Base-by-base conservation (phyloP, 2,888 invertebrate species). In the Troides oblongomaculatus region DNA sequence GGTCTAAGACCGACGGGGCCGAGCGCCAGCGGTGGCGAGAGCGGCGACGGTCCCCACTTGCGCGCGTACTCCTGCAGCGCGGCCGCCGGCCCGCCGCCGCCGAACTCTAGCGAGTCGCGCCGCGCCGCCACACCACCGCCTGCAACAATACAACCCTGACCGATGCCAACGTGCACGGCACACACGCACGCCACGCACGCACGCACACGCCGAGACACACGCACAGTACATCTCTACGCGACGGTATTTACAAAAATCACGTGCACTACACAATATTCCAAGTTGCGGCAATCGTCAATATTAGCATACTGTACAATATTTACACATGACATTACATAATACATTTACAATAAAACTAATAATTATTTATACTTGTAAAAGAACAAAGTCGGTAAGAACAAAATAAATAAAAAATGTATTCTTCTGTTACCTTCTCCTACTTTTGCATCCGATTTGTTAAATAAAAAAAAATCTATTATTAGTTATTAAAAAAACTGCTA, bases 21-120 rank as follows among this genome's bases (percentile, higher is more conserved):
- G 73, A 95, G 95, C 78, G 94, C 94, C 84, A 95, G 95, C 77
- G 97, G 97, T 77, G 97, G 97, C 74, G 97, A 96, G 80, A 92
- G 90, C 81, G 92, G 93, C 83, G 90, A 90, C 70, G 94, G 93
- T 8, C 94, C 93, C 87, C 94, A 94, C 87, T 94, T 94, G 85
- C 94, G 93, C 72, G 91, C 88, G 84, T 92, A 92, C 81, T 93
- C 92, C 83, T 89, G 91, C 80, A 92, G 88, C 75, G 89, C 88
- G 73, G 84, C 86, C 77, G 84, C 85, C 72, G 85, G 83, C 70
- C 87, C 88, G 76, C 85, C 85, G 75, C 85, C 79, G 88, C 94
- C 83, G 91, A 93, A 89, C 93, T 95, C 94, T 73, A 95, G 89
- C 77, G 90, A 93, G 86, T 90, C 94, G 86, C 88, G 93, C 86